Evolutionary conservation across 2,888 invertebrate genomes (phyloP).

Genomic region (Sabatieria punctata): DNA sequence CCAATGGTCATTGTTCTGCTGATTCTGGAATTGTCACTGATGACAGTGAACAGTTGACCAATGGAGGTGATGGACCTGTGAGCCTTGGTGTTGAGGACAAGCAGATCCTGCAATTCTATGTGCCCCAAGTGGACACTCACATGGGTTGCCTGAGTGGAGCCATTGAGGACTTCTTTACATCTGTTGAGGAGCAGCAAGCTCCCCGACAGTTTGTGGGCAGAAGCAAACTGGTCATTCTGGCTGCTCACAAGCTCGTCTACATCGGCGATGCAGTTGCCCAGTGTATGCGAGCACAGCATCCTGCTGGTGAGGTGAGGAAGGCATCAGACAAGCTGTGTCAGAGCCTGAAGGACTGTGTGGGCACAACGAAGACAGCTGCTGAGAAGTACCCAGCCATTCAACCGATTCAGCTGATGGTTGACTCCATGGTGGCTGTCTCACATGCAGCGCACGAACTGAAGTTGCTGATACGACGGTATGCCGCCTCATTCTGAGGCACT

Average conservation of each 20-base stretch:
- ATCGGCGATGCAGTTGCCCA: slow-evolving; percentile 83
- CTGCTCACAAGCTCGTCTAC: slow-evolving; percentile 78
- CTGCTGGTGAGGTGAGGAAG: slow-evolving; percentile 8
- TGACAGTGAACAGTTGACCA: background rate
- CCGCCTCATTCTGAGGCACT: no score
- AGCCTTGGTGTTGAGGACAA: slow-evolving; percentile 52
- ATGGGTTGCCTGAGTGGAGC: slow-evolving; percentile 66
- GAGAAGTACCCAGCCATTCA: slow-evolving; percentile 74
- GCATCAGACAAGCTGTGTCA: slow-evolving; percentile 45
- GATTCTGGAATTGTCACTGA: background rate
- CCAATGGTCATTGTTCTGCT: background rate
- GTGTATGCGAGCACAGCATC: slow-evolving; percentile 42
- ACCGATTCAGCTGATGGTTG: slow-evolving; percentile 83
- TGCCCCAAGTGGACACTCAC: slow-evolving; percentile 65
- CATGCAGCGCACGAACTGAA: slow-evolving; percentile 64
- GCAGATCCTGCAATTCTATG: slow-evolving; percentile 67
- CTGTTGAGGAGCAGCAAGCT: slow-evolving; percentile 78
- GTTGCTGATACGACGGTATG: no score
- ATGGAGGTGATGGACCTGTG: slow-evolving; percentile 1
- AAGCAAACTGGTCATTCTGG: slow-evolving; percentile 79
- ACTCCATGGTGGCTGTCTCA: slow-evolving; percentile 66
- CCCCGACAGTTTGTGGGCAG: slow-evolving; percentile 79
- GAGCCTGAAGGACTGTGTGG: slow-evolving; percentile 60
- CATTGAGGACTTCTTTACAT: slow-evolving; percentile 74
- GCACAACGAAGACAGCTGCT: slow-evolving; percentile 73